Evolutionary conservation across 2,888 invertebrate species (phyloP).

Genomic region (Epinotia ramella): DNA sequence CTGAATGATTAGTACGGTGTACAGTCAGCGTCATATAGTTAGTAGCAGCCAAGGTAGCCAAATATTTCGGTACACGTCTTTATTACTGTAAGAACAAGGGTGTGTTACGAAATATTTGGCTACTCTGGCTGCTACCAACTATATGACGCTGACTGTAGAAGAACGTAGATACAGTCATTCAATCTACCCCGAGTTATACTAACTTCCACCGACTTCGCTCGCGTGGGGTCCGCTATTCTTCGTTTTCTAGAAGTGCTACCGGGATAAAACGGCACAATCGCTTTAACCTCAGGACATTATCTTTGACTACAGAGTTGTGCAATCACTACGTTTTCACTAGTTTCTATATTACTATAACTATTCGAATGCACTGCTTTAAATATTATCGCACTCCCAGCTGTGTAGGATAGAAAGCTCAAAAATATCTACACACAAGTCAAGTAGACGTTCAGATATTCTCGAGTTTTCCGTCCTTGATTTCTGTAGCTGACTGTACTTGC

Average conservation of each 20-base stretch:
- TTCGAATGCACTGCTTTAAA: slow-evolving; percentile 1
- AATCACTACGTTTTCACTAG: slow-evolving; percentile 12
- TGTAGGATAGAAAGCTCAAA: not conserved
- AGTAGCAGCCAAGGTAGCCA: too few relatives aligned
- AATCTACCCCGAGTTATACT: not conserved
- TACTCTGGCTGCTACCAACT: too few relatives aligned
- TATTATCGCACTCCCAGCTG: not conserved
- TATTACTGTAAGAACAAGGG: too few relatives aligned
- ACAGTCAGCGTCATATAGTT: too few relatives aligned
- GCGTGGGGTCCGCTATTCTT: not conserved
- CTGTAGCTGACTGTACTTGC: not conserved
- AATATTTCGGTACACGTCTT: too few relatives aligned
- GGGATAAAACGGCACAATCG: not conserved
- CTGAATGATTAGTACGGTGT: too few relatives aligned
- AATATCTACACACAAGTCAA: not conserved
- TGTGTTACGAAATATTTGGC: too few relatives aligned
- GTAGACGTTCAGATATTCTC: not conserved
- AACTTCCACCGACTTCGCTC: not conserved
- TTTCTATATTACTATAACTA: not conserved
- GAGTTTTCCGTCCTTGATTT: not conserved
- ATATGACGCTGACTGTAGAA: too few relatives aligned
- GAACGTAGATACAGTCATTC: not conserved
- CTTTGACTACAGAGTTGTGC: slow-evolving; percentile 6
- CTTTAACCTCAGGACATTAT: not conserved
- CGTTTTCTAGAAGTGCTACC: not conserved